Base-by-base conservation (phyloP, 1,140 invertebrate genomes). In the Bombus vancouverensis region DNA sequence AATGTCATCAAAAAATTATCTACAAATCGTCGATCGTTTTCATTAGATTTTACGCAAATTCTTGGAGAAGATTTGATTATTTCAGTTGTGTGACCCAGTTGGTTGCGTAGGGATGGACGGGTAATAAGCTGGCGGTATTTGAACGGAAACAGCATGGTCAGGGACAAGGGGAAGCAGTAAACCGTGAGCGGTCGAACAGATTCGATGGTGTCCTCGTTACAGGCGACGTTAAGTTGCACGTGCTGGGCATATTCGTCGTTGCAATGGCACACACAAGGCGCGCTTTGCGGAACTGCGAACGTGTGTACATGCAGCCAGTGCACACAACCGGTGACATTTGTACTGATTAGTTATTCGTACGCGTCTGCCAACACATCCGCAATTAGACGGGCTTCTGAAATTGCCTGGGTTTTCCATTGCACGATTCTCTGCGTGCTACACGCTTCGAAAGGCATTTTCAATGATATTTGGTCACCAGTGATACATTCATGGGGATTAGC, bases 311-410 rank as follows among this genome's bases (percentile, higher is more conserved):
- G 76, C 42, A n/a, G 28, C 53, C 15, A 71, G 65, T 42, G 76
- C 83, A 42, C 57, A 62, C 76, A 80, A 62, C 68, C 83, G 72
- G 72, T 83, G 85, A 86, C 80, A 82, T 86, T 86, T 71, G 79
- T 73, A 42, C 65, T 86, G 85, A 86, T 86, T 86, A 86, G 85
- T 86, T 86, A 86, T 86, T 82, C 85, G 85, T 68, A 66, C 68
- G 68, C 76, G 71, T 37, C 32, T 53, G 6, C n/a, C 72, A 37
- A 66, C 47, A 44, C 65, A 62, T 82, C 59, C 73, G 80, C 85
- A 83, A 86, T 86, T 83, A 82, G 85, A 22, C 44, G 34, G 65
- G 15, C 39, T 81, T 65, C 42, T 73, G 66, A 25, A 80, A 80
- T 80, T 80, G 53, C 57, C 57, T 13, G 53, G 47, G 13, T 73